These are phyloP conservation scores for Pasiphila rectangulata DNA, from an alignment of 2,888 invertebrate species.

Conservation along the genomic window DNA sequence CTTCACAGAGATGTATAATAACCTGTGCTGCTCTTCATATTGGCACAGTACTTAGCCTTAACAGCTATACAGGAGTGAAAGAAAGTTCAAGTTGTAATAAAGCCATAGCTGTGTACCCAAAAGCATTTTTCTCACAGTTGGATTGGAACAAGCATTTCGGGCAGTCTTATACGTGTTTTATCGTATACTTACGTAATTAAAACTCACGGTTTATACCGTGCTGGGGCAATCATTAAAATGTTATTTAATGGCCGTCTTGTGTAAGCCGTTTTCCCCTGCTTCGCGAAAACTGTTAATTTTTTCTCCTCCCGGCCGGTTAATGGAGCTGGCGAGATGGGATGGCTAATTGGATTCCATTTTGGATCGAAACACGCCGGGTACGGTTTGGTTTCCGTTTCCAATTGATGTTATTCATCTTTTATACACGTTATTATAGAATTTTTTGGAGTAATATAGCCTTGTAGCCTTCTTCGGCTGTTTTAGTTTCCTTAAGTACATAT, in stretches of 20 bases:
- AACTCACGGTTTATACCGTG: constrained; percentile 44
- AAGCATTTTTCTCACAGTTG: constrained; percentile 40
- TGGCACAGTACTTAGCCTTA: constrained; percentile 6
- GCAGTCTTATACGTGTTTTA: constrained; percentile 44
- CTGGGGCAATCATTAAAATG: constrained; percentile 51
- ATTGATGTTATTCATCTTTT: constrained; percentile 55
- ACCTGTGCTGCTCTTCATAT: constrained; percentile 9
- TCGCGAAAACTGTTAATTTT: constrained; percentile 45
- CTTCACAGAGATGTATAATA: no score
- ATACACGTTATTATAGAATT: constrained; percentile 48
- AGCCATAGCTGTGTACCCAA: constrained; percentile 30
- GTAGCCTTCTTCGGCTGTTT: constrained; percentile 19
- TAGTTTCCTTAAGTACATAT: constrained; percentile 26
- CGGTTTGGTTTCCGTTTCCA: constrained; percentile 49
- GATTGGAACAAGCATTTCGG: constrained; percentile 37
- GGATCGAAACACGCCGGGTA: constrained; percentile 58
- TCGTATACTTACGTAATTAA: constrained; percentile 55
- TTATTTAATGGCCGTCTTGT: constrained; percentile 56
- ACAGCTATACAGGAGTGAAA: constrained; percentile 14
- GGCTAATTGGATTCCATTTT: constrained; percentile 73
- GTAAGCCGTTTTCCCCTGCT: constrained; percentile 53
- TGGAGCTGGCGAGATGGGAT: constrained; percentile 63
- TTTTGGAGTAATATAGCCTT: constrained; percentile 30
- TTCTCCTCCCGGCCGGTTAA: constrained; percentile 53
- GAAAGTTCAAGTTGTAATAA: constrained; percentile 22